Evolutionary conservation across 1,140 invertebrate genomes (phyloP), one percentile per base, ranked within the genome.

Genomic region (Atta colombica): DNA sequence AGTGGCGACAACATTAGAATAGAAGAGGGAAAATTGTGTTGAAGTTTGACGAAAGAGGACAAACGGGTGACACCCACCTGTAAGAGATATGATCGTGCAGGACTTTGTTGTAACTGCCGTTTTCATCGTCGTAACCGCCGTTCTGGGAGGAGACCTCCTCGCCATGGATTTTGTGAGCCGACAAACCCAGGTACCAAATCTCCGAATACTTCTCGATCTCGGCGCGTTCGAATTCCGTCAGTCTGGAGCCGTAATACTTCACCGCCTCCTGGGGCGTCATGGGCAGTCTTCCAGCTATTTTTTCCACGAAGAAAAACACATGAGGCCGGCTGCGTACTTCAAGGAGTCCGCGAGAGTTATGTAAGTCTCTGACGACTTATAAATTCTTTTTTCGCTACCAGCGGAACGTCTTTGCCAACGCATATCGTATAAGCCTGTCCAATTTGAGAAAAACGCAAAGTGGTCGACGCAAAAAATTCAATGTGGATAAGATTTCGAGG

Each of bases 51-150:
- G 7, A 66, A 45, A 69, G 28, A 45, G 31, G 39, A 25, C 18
- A 31, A 58, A 16, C 18, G 18, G 16, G 1, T n/a, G 14, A 39
- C 85, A 94, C 94, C 94, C 85, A 94, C 94, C 95, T 96, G 96
- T 99, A 99, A 58, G 97, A 97, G 94, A 99, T 97, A 95, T 99
- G 99, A 96, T 99, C 99, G 95, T 98, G 98, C 87, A 98, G 96
- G 94, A 98, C 98, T 96, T 99, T 99, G 94, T 98, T 98, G 94
- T 99, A 99, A 94, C 98, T 98, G 92, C 98, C 98, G 93, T 98
- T 98, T 85, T 99, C 98, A 94, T 99, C 98, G 93, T 99, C 98
- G 93, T 98, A 99, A 49, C 98, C 98, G 88, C 97, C 97, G 94
- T 98, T 98, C 92, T 98, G 97, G 21, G 97, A 96, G 80, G 97